Conservation (phyloP, 2,113 vertebrate species). For the Muntiacus reevesi region DNA sequence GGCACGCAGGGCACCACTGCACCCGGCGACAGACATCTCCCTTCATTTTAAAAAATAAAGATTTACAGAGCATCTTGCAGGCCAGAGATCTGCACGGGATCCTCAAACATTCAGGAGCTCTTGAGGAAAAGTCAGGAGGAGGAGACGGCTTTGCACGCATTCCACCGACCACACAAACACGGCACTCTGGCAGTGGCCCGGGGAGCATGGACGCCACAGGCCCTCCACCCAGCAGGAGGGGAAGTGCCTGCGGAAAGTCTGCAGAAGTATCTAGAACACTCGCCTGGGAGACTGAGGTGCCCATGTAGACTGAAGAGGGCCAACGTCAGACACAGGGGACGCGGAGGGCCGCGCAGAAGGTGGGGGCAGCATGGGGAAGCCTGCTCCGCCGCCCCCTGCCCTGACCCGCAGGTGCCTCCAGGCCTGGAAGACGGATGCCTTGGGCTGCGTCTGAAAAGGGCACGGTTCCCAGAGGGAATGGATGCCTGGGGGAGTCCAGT, state of each 20-base stretch:
- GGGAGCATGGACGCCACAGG: not conserved
- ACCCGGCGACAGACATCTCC: slow-evolving; percentile 30
- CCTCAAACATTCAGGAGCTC: slow-evolving; percentile 18
- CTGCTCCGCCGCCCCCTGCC: not conserved
- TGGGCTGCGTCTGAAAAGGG: not conserved
- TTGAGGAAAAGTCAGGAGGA: not conserved
- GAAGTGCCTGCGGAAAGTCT: not conserved
- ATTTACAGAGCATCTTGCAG: slow-evolving; percentile 54
- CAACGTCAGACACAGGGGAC: not conserved
- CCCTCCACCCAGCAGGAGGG: not conserved
- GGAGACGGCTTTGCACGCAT: accelerated
- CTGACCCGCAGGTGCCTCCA: accelerated
- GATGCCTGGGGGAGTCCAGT: no score
- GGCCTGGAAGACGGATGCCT: not conserved
- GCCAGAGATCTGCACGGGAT: slow-evolving; percentile 9
- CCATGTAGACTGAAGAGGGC: not conserved
- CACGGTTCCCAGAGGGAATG: accelerated
- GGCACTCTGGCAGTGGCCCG: not conserved
- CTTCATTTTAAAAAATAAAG: slow-evolving; percentile 50
- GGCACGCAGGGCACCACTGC: slow-evolving; percentile 24
- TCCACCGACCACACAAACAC: not conserved
- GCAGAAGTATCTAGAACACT: slow-evolving; percentile 16
- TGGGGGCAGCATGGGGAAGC: not conserved
- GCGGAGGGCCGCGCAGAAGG: not conserved
- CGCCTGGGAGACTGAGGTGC: not conserved